Conservation (phyloP, 2,888 invertebrate species). For the Pandemis heparana region DNA sequence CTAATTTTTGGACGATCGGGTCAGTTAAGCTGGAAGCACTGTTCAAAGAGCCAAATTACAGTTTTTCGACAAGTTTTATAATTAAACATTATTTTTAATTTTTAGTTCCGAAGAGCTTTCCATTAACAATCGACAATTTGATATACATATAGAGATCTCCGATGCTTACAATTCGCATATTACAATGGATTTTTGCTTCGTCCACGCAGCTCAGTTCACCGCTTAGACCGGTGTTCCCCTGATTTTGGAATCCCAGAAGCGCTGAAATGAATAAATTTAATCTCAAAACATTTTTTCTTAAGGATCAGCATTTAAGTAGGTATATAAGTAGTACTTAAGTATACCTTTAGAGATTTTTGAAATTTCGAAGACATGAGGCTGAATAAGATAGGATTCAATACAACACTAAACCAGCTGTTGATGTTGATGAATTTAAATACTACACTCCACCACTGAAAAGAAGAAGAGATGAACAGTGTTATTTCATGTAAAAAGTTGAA, state of each 20-base stretch:
- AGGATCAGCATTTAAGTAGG: not conserved
- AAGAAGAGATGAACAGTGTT: constrained; percentile 7
- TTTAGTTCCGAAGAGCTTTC: too few species aligned
- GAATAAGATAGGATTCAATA: constrained; percentile 30
- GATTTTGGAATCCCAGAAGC: constrained; percentile 11
- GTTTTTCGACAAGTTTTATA: too few species aligned
- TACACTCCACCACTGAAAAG: constrained; percentile 17
- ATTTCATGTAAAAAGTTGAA: not conserved
- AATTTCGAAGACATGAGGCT: constrained; percentile 35
- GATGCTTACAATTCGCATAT: too few species aligned
- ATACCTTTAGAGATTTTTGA: constrained; percentile 28
- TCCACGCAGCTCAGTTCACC: too few species aligned
- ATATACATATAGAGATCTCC: too few species aligned
- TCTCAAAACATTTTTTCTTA: not conserved
- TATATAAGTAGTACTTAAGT: not conserved
- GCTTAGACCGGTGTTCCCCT: not conserved
- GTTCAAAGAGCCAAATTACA: too few species aligned
- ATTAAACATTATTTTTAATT: too few species aligned
- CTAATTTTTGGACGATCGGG: too few species aligned
- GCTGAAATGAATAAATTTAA: not conserved
- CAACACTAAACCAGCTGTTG: constrained; percentile 23
- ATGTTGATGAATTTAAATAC: not conserved
- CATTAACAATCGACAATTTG: too few species aligned
- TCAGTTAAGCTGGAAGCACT: too few species aligned
- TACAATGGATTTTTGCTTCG: not conserved